These are phyloP conservation scores for Tapera naevia DNA, from an alignment of 2,797 vertebrate species.

Conservation along the genomic window DNA sequence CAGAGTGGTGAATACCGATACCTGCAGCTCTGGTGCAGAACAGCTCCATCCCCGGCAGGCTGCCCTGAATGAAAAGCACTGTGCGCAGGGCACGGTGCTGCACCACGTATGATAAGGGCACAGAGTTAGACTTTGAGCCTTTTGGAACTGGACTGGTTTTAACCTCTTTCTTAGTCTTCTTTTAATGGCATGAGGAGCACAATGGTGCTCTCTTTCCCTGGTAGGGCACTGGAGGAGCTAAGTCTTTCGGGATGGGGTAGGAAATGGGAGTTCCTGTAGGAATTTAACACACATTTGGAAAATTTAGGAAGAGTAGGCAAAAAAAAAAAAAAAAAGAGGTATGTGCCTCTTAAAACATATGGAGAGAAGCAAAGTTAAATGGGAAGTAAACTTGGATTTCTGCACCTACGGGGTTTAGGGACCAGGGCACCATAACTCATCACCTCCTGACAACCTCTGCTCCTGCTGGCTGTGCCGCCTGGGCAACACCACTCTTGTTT, in stretches of 20 bases:
- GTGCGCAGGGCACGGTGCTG: neutral
- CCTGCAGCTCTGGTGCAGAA: neutral
- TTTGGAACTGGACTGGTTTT: neutral
- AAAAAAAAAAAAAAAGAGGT: too few relatives aligned
- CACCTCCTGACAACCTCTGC: rapidly evolving
- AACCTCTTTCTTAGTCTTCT: neutral
- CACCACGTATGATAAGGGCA: rapidly evolving
- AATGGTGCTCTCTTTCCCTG: neutral
- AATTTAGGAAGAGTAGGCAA: neutral
- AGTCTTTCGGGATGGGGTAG: neutral
- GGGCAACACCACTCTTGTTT: rapidly evolving
- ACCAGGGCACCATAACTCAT: too few relatives aligned
- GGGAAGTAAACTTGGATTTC: neutral
- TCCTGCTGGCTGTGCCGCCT: rapidly evolving
- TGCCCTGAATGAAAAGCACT: rapidly evolving
- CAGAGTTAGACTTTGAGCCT: neutral
- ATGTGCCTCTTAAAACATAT: neutral
- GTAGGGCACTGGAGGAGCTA: neutral
- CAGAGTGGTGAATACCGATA: neutral
- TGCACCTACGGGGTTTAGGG: rapidly evolving
- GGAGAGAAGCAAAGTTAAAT: neutral
- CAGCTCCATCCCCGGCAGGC: neutral
- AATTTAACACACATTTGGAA: neutral
- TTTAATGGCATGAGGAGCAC: neutral
- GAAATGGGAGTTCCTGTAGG: neutral